Percentiles rank a stretch among this genome's conserved stretches.
These are phyloP conservation scores for Lycocerus yunnanus DNA, from an alignment of 2,888 invertebrate species.

Conservation along the genomic window DNA sequence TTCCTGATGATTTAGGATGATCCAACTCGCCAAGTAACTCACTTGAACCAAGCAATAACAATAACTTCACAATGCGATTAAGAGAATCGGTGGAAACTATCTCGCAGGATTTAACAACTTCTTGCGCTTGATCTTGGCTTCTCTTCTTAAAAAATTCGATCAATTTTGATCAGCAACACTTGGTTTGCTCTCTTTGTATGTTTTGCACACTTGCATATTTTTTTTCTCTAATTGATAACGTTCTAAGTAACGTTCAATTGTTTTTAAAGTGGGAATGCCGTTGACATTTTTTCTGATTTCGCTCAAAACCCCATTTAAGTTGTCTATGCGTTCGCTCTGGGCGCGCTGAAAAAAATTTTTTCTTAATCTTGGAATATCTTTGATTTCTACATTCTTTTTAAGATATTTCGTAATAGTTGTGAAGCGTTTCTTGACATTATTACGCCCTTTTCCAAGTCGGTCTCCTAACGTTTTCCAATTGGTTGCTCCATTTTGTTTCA, in stretches of 20 bases:
- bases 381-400: conserved; percentile 54
- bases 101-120: background rate
- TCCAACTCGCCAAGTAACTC: background rate
- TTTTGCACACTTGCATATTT: background rate
- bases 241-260: background rate
- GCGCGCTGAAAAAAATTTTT: background rate
- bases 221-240: background rate
- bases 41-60: conserved; percentile 13
- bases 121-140: conserved; percentile 16
- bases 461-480: conserved; percentile 27
- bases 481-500: conserved; percentile 46
- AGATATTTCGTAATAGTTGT: conserved; percentile 58
- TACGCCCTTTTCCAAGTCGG: conserved; percentile 60
- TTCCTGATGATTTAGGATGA: background rate
- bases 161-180: conserved; percentile 19
- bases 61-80: conserved; percentile 11
- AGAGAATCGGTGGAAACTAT: conserved; percentile 4
- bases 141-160: conserved; percentile 29
- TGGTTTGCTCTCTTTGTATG: background rate
- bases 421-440: conserved; percentile 60
- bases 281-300: background rate
- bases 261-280: background rate
- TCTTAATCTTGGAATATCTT: conserved; percentile 51
- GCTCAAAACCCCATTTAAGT: background rate
- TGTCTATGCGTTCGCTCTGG: background rate